Evolutionary conservation across 2,113 vertebrate species (phyloP).

Genomic region (Prinia subflava): DNA sequence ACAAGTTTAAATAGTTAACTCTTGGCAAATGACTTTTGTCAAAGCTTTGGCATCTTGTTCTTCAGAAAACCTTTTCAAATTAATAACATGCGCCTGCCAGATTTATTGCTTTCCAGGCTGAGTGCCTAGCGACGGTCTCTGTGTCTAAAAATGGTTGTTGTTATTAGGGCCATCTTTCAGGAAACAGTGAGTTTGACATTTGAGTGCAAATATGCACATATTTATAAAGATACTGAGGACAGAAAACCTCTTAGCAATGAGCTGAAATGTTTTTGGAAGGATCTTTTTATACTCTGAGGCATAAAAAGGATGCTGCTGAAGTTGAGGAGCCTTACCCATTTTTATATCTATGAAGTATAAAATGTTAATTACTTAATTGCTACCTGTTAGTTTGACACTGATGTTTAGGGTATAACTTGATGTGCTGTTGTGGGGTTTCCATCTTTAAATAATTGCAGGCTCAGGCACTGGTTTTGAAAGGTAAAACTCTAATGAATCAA

Average conservation of each 20-base stretch:
- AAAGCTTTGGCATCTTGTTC: conserved; percentile 54
- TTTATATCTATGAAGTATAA: not conserved
- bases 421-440: not conserved
- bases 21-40: conserved; percentile 34
- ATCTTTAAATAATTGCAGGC: not conserved
- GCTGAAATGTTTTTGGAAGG: not conserved
- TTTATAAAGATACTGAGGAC: not conserved
- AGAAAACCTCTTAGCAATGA: not conserved
- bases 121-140: not conserved
- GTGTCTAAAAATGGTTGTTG: conserved; percentile 50
- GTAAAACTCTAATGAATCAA: not conserved
- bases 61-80: conserved; percentile 55
- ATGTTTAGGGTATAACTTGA: not conserved
- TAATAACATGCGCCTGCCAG: conserved; percentile 9
- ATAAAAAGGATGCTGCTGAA: not conserved
- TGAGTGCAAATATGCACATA: not conserved
- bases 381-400: not conserved
- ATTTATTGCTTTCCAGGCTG: conserved; percentile 33
- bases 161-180: conserved; percentile 33
- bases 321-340: not conserved
- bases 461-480: not conserved
- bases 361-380: not conserved
- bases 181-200: conserved; percentile 11
- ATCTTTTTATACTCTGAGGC: not conserved
- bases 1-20: conserved; percentile 9